Evolutionary conservation across 2,113 vertebrate species (phyloP).

Genomic region (Petrocephalus microphthalmus): DNA sequence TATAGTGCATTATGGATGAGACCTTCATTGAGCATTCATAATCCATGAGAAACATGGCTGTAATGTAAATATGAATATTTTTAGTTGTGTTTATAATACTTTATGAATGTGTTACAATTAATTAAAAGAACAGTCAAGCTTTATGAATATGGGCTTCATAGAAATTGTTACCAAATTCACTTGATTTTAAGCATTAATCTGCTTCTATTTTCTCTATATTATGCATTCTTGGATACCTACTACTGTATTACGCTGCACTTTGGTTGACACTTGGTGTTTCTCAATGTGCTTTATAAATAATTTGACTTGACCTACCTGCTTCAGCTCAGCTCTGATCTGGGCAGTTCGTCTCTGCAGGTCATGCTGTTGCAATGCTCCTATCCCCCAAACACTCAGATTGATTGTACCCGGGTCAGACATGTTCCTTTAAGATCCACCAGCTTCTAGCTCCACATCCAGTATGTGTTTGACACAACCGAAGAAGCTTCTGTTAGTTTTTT

Average conservation of each 20-base stretch:
- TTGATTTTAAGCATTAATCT: not conserved
- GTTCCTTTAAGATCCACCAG: not conserved
- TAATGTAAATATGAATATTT: no score
- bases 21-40: no score
- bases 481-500: not conserved
- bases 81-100: no score
- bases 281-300: not conserved
- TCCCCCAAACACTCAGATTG: slow-evolving; percentile 26
- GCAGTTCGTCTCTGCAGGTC: slow-evolving; percentile 20
- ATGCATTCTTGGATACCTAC: not conserved
- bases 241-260: not conserved
- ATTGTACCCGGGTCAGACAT: slow-evolving; percentile 15
- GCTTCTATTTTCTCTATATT: not conserved
- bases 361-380: slow-evolving; percentile 3
- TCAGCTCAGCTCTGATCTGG: slow-evolving; percentile 43
- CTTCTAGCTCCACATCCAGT: not conserved
- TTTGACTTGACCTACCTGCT: slow-evolving; percentile 27
- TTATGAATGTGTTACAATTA: no score
- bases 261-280: not conserved
- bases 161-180: no score
- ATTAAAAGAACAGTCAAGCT: no score
- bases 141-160: no score
- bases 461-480: not conserved
- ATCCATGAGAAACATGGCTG: no score
- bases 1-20: no score